Evolutionary conservation across 2,888 invertebrate species (phyloP), one percentile per base, ranked within the genome.

Genomic region (Epiblema foenella): DNA sequence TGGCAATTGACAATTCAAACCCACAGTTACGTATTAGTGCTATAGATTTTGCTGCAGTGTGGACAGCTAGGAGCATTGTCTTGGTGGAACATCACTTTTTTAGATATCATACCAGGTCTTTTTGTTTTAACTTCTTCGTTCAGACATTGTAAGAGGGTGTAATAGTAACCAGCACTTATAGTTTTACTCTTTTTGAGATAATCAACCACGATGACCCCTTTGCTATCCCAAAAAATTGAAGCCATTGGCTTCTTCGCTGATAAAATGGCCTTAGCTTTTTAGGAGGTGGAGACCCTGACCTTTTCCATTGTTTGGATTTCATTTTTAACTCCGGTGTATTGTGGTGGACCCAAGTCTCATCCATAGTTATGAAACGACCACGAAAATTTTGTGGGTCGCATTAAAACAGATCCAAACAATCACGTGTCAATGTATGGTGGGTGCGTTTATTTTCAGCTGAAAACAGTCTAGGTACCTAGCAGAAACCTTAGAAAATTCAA

Each of bases 301-400:
- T 76, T 74, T 69, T 76, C 69, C 73, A 69, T 56, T 68, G 68
- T 33, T 65, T 75, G 18, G 4, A 24, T 24, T 24, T 1, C 24
- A 24, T 4, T 68, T 74, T 76, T 12, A 72, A 65, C 51, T 76
- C 73, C 20, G 73, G 65, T n/a, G 60, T 68, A 54, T 63, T 68
- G 37, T 75, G 71, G 33, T 73, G 68, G 58, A 76, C 59, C 74
- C 73, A n/a, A n/a, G 74, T 76, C 68, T 76, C 70, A 56, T 76
- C 76, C 74, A 74, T 74, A 54, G 75, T 76, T 54, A 77, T 68
- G 42, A 76, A 76, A 51, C 74, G 74, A 18, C 57, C 49, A 67
- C 75, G 75, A 74, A 76, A 74, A 18, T 69, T 54, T 56, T 56
- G 29, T 15, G 56, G 56, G 20, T 56, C 56, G 20, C 33, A 15